Evolutionary conservation across 2,888 invertebrate species (phyloP), one percentile per base, ranked within the genome.

Genomic region (Thecophora atra): DNA sequence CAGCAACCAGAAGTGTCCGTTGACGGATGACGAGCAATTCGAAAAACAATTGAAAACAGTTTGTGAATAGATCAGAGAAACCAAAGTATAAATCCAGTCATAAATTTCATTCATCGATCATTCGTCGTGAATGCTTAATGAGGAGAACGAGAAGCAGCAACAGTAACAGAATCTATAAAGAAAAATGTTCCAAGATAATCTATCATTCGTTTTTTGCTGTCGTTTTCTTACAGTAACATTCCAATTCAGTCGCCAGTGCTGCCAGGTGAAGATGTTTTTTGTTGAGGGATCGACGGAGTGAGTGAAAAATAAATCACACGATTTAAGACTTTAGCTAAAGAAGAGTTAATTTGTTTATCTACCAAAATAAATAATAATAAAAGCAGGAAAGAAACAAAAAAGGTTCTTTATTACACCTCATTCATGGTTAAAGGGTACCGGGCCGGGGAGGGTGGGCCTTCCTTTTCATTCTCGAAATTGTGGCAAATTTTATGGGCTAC

Each of bases 61-160:
- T 70, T 52, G 63, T 63, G 70, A 70, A 70, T 70, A 63, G 70
- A 62, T 70, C 63, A 63, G 52, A 70, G 52, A 70, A 63, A 28
- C 52, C n/a, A 62, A 70, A 63, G 44, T 52, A 63, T 51, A 70
- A 70, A 70, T 62, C 37, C 62, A 63, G 70, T 63, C 70, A 70
- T 70, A 70, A 70, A 70, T 63, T 52, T 62, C 63, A 37, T 63
- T 52, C 63, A 70, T 70, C 70, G 70, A 63, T 70, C 63, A 51
- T 30, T 47, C 70, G 70, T 17, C 30, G 21, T 51, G 70, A 52
- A 70, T 70, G 63, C 24, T 52, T 52, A 70, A 70, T 70, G 62
- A 70, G 62, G 26, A 21, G 60, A 24, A 15, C 21, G 7, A 54
- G 67, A 54, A 37, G 17, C 63, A 30, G 19, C 15, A 42, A n/a